Evolutionary conservation across 2,888 invertebrate genomes (phyloP), one percentile per base, ranked within the genome.

Genomic region (Zhuqinia jingwanae): DNA sequence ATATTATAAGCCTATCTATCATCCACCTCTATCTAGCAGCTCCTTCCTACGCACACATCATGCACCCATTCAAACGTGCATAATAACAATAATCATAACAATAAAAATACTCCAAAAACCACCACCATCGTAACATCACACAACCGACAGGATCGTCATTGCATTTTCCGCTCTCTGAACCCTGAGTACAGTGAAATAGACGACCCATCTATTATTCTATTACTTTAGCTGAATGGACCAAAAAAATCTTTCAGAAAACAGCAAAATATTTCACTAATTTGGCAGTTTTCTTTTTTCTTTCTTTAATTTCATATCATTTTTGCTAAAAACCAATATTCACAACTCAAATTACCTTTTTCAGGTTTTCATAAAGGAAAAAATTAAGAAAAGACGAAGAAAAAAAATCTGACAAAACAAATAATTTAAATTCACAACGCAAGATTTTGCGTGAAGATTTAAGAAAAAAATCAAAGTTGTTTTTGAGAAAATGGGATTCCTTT

Each of bases 81-180:
- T 85, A 85, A 85, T 85, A 85, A 85, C 85, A 78, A 85, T 85
- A 85, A 85, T 85, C 85, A 60, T 85, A 85, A 85, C 85, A 85
- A 85, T 85, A 85, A 85, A 85, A 85, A 77, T 77, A 85, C 85
- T 78, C 77, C 78, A 80, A 78, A 78, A 58, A 85, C 68, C 77
- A 76, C 77, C 77, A 76, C 50, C 63, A 20, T n/a, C n/a, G n/a
- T n/a, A n/a, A n/a, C n/a, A n/a, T n/a, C n/a, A 8, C 68, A 76
- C n/a, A 17, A 75, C 20, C 75, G 17, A n/a, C 45, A 73, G 47
- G 47, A 70, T 17, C 73, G 50, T 73, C 73, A 50, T 50, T 45
- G 20, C 58, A 58, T 58, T 22, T 25, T 58, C 20, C 17, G n/a
- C n/a, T n/a, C n/a, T n/a, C 11, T 53, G 53, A 53, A 36, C 36